phyloP scores from a whole-genome alignment of 2,888 invertebrate species.

The Drosophila borborema region DNA sequence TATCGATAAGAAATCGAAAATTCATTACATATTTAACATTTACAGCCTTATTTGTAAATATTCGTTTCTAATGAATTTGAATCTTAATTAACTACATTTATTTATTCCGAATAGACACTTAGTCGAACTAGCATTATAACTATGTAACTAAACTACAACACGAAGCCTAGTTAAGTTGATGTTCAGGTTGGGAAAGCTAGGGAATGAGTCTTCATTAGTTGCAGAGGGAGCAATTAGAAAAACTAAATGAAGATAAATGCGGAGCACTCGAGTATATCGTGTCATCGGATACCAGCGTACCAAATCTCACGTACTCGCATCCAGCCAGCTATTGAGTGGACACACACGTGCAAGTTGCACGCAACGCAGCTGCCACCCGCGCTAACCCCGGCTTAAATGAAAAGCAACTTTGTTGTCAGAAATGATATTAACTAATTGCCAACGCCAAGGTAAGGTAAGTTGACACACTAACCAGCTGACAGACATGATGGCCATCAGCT shows the following conservation, averaged over 20 bases:
- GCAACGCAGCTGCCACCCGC: neutral
- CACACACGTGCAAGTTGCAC: slow-evolving; percentile 34
- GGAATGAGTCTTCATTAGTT: slow-evolving; percentile 31
- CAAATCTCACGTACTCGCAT: slow-evolving; percentile 33
- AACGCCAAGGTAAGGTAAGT: slow-evolving; percentile 24
- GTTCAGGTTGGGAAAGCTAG: too few species aligned
- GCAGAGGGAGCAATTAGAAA: slow-evolving; percentile 14
- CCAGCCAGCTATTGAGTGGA: slow-evolving; percentile 34
- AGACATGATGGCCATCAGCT: slow-evolving; percentile 15
- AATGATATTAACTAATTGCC: slow-evolving; percentile 80
- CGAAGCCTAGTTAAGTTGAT: too few species aligned
- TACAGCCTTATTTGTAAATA: too few species aligned
- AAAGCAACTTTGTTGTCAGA: slow-evolving; percentile 59
- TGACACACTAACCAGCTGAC: slow-evolving; percentile 43
- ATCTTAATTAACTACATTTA: too few species aligned
- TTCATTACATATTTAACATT: too few species aligned
- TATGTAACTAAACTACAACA: too few species aligned
- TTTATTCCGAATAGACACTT: too few species aligned
- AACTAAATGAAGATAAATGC: slow-evolving; percentile 70
- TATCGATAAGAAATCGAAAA: too few species aligned
- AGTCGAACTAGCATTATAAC: too few species aligned
- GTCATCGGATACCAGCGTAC: slow-evolving; percentile 16
- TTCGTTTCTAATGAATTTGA: too few species aligned
- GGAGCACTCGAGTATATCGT: slow-evolving; percentile 25
- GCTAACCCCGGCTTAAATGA: slow-evolving; percentile 13